Base-by-base conservation (phyloP, 1,140 invertebrate species). In the Drosophila kurseongensis region DNA sequence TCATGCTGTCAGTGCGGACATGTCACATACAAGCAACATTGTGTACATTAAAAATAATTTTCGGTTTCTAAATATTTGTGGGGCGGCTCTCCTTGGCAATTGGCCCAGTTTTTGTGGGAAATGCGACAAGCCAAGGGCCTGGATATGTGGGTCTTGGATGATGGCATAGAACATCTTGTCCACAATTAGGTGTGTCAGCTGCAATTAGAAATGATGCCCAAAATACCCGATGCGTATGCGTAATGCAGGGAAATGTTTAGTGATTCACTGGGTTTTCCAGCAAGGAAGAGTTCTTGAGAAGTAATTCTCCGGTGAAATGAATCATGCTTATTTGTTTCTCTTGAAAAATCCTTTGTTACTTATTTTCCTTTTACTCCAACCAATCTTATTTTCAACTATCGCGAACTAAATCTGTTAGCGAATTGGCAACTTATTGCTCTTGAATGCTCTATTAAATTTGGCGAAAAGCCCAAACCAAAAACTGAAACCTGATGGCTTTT, bases 1-100 rank as follows among this genome's bases (percentile, higher is more conserved):
- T 88, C 79, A 81, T 86, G 82, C 78, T 86, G 82, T 85, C 82
- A 75, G 55, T 76, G 66, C 52, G 63, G 72, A 77, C 75, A 76
- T 86, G 84, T 86, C 83, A 79, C 66, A 54, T 23, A 40, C 66
- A 80, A 47, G 60, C 47, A 66, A 29, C 41, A 27, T 16, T 2
- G 75, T 75, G 58, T 69, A 75, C 69, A 78, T 81, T 75, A 71
- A 44, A 63, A 78, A 72, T 57, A 62, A 62, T 73, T 52, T 66
- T 66, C 65, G 12, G 23, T 38, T 18, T 56, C 38, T 14, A 50
- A 66, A 72, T 61, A 66, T 69, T 63, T 61, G 55, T 56, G 63
- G 71, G 60, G 69, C n/a, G 27, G 14, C 35, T 71, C 50, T 47
- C 60, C 71, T 89, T 83, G 83, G 84, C 84, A 88, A 83, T 89